Percentiles rank a stretch among this genome's conserved stretches.
Evolutionary conservation across 2,797 vertebrate species (phyloP).

Genomic region (Graptemys geographica): DNA sequence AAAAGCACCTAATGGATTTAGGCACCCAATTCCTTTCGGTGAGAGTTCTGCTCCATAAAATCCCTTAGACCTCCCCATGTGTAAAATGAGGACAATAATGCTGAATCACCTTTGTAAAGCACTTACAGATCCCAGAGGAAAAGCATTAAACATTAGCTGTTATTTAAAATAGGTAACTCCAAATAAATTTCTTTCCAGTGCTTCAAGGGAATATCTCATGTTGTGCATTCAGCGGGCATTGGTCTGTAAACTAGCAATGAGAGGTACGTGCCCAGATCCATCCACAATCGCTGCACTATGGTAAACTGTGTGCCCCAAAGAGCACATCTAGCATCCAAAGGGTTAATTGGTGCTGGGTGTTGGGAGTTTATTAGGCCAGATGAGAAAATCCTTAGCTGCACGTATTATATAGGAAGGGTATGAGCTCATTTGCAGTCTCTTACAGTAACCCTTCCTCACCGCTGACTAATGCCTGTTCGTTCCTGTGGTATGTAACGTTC

Average conservation of each 20-base stretch:
- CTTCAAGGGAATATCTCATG: not conserved
- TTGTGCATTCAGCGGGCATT: not conserved
- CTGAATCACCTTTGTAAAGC: not conserved
- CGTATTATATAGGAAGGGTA: not conserved
- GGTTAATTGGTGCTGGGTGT: not conserved
- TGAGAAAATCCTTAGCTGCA: not conserved
- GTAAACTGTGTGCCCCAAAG: not conserved
- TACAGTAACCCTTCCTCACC: not conserved
- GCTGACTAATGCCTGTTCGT: slow-evolving; percentile 27
- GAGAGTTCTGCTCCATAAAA: not conserved
- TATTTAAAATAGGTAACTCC: not conserved
- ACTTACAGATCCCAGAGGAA: not conserved
- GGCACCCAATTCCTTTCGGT: not conserved
- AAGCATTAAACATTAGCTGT: not conserved
- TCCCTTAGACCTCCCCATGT: not conserved
- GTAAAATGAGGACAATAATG: not conserved
- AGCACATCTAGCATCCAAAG: not conserved
- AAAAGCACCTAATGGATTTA: not conserved
- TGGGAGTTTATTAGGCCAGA: not conserved
- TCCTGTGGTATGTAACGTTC: slow-evolving; percentile 13
- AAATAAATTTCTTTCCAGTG: not conserved
- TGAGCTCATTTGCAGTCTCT: not conserved
- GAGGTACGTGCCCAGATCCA: not conserved
- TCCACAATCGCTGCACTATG: not conserved
- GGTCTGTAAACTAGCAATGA: not conserved